phyloP scores from a whole-genome alignment of 2,888 invertebrate species.

The Ellobium chinense region DNA sequence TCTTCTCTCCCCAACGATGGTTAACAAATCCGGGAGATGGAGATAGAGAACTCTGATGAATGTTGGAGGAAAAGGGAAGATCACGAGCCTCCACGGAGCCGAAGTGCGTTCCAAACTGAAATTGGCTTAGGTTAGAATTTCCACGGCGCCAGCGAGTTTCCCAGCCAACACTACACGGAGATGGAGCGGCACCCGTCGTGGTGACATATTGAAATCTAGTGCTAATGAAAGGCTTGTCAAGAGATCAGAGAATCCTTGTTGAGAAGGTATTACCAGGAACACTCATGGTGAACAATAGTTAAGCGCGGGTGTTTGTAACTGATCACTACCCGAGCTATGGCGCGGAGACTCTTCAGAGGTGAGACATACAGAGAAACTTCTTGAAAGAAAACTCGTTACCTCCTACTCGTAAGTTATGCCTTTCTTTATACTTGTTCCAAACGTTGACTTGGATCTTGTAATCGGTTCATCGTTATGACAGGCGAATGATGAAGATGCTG shows the following conservation, averaged over 20 bases:
- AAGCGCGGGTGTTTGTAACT: neutral
- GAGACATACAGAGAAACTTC: no score
- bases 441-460: neutral
- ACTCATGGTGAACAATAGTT: neutral
- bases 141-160: neutral
- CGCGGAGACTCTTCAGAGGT: no score
- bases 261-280: neutral
- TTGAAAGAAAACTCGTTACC: neutral
- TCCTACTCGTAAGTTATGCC: no score
- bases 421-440: no score
- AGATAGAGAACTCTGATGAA: neutral
- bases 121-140: conserved; percentile 29
- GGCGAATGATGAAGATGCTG: neutral
- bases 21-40: no score
- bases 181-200: neutral
- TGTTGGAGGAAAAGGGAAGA: neutral
- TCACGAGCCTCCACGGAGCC: neutral
- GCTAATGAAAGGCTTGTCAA: conserved; percentile 14
- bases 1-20: neutral
- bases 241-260: neutral
- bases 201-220: conserved; percentile 27
- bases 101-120: neutral
- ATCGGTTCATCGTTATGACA: neutral
- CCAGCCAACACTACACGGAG: neutral
- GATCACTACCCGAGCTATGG: no score